Evolutionary conservation across 53 echinoderm and acorn worm species (phyloP).

Genomic region (Mesocentrotus franciscanus): DNA sequence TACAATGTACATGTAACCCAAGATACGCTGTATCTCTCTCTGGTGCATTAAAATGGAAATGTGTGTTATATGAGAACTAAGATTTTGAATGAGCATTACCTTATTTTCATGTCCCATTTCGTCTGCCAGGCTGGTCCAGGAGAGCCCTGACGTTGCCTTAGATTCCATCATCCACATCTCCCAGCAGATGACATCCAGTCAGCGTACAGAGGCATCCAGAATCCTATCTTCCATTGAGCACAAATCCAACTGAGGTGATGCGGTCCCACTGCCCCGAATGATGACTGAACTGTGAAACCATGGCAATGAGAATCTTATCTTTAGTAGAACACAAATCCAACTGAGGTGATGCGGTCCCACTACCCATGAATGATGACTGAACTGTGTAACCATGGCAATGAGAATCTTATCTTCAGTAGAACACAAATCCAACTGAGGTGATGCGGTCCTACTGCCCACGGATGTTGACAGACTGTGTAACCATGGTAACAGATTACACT

Average conservation of each 20-base stretch:
- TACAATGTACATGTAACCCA: too few relatives aligned
- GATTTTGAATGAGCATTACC: neutral
- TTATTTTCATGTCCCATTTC: neutral
- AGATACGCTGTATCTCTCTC: too few relatives aligned
- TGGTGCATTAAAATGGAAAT: too few relatives aligned
- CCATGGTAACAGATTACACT: too few relatives aligned
- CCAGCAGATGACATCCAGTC: slow-evolving; percentile 86
- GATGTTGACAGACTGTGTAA: too few relatives aligned
- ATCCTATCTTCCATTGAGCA: slow-evolving; percentile 75
- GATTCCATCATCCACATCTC: slow-evolving; percentile 76
- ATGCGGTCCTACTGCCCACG: too few relatives aligned
- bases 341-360: neutral
- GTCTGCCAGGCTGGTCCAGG: slow-evolving; percentile 75
- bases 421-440: neutral
- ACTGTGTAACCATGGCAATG: neutral
- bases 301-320: neutral
- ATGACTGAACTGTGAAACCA: neutral
- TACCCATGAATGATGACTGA: neutral
- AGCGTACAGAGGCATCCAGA: slow-evolving; percentile 80
- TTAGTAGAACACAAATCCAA: neutral
- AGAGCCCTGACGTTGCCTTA: slow-evolving; percentile 93
- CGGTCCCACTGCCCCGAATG: neutral
- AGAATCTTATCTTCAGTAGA: neutral
- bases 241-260: slow-evolving; percentile 24
- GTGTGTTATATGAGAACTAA: too few relatives aligned